Conservation (phyloP, 2,113 vertebrate species). For the Alethe diademata region DNA sequence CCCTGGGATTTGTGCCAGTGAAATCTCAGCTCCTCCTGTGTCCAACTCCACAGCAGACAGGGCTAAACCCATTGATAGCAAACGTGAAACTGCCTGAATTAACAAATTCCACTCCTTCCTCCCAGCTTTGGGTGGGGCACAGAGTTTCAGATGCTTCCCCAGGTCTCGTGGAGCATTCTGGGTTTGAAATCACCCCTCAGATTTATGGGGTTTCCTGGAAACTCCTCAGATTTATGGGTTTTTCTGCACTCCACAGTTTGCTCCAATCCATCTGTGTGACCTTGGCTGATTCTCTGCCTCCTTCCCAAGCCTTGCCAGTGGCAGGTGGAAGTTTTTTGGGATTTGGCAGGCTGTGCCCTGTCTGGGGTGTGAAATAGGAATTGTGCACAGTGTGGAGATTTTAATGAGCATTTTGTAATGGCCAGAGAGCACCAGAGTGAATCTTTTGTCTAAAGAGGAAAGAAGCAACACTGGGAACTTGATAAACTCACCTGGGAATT, state of each 20-base stretch:
- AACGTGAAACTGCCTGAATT: background rate
- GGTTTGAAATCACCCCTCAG: fast-evolving
- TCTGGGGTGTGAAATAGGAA: background rate
- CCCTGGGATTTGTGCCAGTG: background rate
- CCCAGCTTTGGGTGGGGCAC: background rate
- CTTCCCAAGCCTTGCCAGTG: background rate
- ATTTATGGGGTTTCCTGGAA: background rate
- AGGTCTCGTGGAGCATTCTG: background rate
- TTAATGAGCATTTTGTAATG: background rate
- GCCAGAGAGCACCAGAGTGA: background rate
- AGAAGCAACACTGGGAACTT: fast-evolving
- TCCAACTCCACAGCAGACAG: background rate
- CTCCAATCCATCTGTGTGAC: background rate
- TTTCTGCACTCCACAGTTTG: background rate
- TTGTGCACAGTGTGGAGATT: background rate
- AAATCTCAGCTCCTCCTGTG: background rate
- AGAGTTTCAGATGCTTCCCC: background rate
- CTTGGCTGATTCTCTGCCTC: background rate
- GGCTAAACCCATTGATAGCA: background rate
- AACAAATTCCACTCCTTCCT: background rate
- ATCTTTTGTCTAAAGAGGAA: background rate
- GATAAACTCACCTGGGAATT: background rate
- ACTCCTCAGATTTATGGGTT: background rate
- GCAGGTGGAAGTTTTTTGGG: background rate
- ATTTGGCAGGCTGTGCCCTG: background rate